A percentile compares a stretch with the other conserved stretches of the same genome.
These are phyloP conservation scores for Eulemur macaco DNA, from an alignment of 2,113 vertebrate species.

Conservation along the genomic window DNA sequence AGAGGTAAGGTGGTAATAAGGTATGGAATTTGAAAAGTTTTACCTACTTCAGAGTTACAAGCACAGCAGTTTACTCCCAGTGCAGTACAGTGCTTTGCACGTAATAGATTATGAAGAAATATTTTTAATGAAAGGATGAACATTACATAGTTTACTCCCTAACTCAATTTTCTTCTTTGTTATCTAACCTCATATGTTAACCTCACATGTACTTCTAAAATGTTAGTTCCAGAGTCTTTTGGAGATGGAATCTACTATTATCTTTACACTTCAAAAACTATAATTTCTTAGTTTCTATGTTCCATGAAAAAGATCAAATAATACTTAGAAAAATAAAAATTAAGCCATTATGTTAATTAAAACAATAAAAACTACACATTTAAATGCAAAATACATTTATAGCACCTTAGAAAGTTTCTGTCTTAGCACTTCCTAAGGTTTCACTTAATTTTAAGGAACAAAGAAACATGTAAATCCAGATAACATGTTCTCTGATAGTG, in stretches of 20 bases:
- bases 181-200: background rate
- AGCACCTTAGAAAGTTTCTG: background rate
- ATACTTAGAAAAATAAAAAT: background rate
- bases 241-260: background rate
- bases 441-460: background rate
- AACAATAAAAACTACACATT: background rate
- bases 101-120: background rate
- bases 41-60: background rate
- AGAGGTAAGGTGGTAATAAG: background rate
- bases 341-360: constrained; percentile 6
- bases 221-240: background rate
- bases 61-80: background rate
- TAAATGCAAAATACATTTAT: background rate
- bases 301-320: background rate
- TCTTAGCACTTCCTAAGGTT: background rate
- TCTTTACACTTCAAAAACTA: background rate
- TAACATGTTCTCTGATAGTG: background rate
- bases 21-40: background rate
- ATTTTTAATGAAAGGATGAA: background rate
- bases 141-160: background rate
- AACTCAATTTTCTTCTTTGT: constrained; percentile 10
- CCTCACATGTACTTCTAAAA: background rate
- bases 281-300: background rate
- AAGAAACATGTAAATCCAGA: background rate
- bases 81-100: background rate